Base-by-base conservation (phyloP, 2,113 vertebrate genomes). In the Barnardius zonarius region DNA sequence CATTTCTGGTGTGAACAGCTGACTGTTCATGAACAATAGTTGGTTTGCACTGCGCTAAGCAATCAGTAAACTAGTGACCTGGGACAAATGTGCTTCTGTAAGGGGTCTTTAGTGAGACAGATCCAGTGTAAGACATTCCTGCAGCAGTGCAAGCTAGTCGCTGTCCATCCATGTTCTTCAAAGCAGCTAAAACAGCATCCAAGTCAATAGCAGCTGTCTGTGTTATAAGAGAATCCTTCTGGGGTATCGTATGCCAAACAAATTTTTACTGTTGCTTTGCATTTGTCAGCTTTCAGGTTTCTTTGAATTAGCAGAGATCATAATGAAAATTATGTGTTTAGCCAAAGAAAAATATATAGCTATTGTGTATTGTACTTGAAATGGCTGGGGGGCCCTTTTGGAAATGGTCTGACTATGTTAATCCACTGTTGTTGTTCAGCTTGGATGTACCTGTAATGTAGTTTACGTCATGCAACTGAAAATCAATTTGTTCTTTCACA, bases 401-500 rank as follows among this genome's bases (percentile, higher is more conserved):
- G 84, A 83, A 95, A 63, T 1, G 0, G 59, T 67, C 74, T 77
- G 64, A 44, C 54, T 78, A 4, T 37, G n/a, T 89, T 69, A 68
- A 68, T 69, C 82, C 78, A 37, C 74, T 84, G 94, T 93, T 95
- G 81, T 80, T 94, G 80, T 94, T 96, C 95, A 93, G 86, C 88
- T 83, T 94, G 88, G 61, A 87, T 91, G 74, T 93, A 86, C 77
- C 92, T 95, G 78, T 85, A 95, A 97, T 49, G n/a, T 2, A 93
- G 81, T 93, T 61, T 79, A 87, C 70, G 43, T 94, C 90, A 63
- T 80, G 59, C 78, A 89, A 83, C 96, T 80, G 86, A 93, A 96
- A 96, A 94, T 95, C 96, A 92, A 93, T 97, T 97, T 95, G 43
- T 93, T 96, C 73, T 83, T 52, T 88, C 77, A 92, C 86, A 63